Evolutionary conservation across 2,797 vertebrate genomes (phyloP).

Genomic region (Acanthopagrus latus): DNA sequence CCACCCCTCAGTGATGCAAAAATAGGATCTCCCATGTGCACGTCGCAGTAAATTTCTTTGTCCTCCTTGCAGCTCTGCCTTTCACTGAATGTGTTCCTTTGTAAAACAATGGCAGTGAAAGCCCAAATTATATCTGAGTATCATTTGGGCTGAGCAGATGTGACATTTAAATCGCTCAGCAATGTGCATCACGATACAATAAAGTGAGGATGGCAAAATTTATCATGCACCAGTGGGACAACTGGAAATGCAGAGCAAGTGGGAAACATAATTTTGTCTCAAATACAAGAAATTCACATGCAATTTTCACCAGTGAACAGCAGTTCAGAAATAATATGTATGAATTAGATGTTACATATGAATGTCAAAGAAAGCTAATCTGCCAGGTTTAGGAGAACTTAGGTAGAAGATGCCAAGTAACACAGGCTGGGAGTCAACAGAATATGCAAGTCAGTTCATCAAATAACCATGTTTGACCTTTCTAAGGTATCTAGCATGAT

Average conservation of each 20-base stretch:
- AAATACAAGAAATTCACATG: slow-evolving; percentile 20
- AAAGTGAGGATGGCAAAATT: slow-evolving; percentile 30
- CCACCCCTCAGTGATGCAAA: slow-evolving; percentile 11
- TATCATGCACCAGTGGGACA: slow-evolving; percentile 23
- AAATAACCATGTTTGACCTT: slow-evolving; percentile 27
- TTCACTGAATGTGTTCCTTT: slow-evolving; percentile 41
- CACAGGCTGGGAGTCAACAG: background rate
- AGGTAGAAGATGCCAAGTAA: slow-evolving; percentile 1
- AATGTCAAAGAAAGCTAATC: background rate
- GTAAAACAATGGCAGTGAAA: slow-evolving; percentile 32
- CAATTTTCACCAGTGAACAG: slow-evolving; percentile 7
- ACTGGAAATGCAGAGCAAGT: slow-evolving; percentile 19
- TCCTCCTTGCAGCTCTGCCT: slow-evolving; percentile 29
- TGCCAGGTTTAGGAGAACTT: background rate
- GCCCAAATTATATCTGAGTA: slow-evolving; percentile 49
- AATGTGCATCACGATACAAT: slow-evolving; percentile 37
- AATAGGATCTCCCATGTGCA: slow-evolving; percentile 15
- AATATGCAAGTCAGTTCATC: slow-evolving; percentile 5
- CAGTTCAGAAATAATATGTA: slow-evolving; percentile 8
- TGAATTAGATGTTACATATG: background rate
- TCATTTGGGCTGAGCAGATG: slow-evolving; percentile 41
- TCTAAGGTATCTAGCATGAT: background rate
- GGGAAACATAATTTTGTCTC: slow-evolving; percentile 10
- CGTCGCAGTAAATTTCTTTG: slow-evolving; percentile 43
- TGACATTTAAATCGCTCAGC: slow-evolving; percentile 56